A percentile compares a stretch with the other conserved stretches of the same genome.
phyloP scores from a whole-genome alignment of 1,140 invertebrate species.

The Meloidogyne floridensis region DNA sequence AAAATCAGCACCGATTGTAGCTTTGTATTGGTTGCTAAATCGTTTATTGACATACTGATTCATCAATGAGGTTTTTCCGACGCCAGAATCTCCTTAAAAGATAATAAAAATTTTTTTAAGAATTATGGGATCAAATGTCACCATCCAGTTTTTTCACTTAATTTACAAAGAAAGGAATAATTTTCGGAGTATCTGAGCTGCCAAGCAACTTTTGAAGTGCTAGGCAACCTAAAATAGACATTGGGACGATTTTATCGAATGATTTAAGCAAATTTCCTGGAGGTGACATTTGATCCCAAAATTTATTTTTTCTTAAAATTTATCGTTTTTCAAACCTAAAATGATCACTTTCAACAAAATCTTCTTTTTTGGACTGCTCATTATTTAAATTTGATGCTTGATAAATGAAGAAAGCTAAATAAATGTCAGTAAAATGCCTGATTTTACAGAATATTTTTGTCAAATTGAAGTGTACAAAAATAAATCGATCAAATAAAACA shows the following conservation, averaged over 20 bases:
- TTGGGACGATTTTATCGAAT: no score
- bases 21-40: constrained; percentile 99
- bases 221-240: no score
- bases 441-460: no score
- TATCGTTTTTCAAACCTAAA: constrained; percentile 26
- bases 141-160: no score
- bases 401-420: neutral
- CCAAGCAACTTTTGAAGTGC: no score
- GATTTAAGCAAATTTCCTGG: neutral
- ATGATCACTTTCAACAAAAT: constrained; percentile 61
- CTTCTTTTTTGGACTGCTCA: constrained; percentile 54
- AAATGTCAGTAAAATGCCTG: no score
- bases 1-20: constrained; percentile 99
- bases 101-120: constrained; percentile 4
- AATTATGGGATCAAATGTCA: neutral
- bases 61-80: constrained; percentile 99
- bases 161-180: no score
- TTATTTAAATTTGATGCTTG: neutral
- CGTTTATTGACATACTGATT: constrained; percentile 99
- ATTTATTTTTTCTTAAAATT: neutral
- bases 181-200: no score
- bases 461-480: no score
- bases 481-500: no score
- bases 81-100: constrained; percentile 68
- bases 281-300: constrained; percentile 9